phyloP scores from a whole-genome alignment of 2,797 vertebrate species.

The Hybognathus amarus region DNA sequence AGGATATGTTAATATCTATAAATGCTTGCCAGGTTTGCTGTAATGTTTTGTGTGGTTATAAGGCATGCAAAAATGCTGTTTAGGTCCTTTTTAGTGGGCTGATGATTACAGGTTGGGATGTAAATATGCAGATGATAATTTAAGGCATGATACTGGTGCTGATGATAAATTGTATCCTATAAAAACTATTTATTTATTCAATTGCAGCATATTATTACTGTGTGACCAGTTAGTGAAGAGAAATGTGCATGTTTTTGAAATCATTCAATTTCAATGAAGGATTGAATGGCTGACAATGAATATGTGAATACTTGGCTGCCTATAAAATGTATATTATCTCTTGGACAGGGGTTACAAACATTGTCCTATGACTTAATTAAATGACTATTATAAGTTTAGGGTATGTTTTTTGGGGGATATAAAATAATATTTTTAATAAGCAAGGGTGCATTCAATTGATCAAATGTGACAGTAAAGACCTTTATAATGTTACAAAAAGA shows the following conservation, averaged over 20 bases:
- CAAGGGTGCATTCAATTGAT: background rate
- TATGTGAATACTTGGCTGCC: background rate
- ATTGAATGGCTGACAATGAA: background rate
- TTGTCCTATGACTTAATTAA: background rate
- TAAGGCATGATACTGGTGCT: too few species aligned
- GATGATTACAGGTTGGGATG: too few species aligned
- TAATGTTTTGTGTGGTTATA: background rate
- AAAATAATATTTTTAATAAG: rapidly evolving
- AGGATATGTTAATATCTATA: background rate
- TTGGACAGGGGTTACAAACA: background rate
- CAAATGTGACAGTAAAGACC: background rate
- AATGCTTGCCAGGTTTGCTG: background rate
- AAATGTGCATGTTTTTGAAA: background rate
- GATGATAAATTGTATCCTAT: too few species aligned
- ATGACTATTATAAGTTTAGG: too few species aligned
- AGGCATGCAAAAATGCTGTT: background rate
- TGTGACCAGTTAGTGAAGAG: too few species aligned
- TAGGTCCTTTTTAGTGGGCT: too few species aligned
- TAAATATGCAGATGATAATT: too few species aligned
- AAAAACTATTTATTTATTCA: background rate
- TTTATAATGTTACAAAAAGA: background rate
- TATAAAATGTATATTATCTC: background rate
- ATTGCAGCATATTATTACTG: background rate
- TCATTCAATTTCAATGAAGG: background rate
- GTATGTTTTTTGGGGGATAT: background rate